Base-by-base conservation (phyloP, 1,140 invertebrate species). In the Diachasmimorpha longicaudata region DNA sequence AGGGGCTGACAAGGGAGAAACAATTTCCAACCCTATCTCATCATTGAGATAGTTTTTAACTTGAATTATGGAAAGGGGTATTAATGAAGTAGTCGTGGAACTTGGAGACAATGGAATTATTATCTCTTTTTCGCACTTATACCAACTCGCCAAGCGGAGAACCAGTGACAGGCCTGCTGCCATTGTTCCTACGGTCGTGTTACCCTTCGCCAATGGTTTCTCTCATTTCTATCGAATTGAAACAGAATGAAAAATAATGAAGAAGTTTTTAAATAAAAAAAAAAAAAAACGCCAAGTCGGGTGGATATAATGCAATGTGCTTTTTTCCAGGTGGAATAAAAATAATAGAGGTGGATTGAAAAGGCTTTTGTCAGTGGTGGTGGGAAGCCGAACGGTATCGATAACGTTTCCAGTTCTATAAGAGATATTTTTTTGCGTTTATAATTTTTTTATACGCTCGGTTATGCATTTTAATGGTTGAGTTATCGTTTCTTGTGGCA, bases 81-180 rank as follows among this genome's bases (percentile, higher is more conserved):
- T 44, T 52, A 31, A 25, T 21, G 25, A 23, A 52, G 44, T 39
- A 21, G 48, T 44, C 48, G 52, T 69, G 66, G 23, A 69, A 69
- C 44, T 74, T 52, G 23, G 69, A 71, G 69, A 76, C 74, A 76
- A 76, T 76, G 55, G 39, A 71, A 71, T 76, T 76, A 75, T 75
- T 75, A 76, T 76, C 68, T 76, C 74, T 76, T 75, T 73, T 76
- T 76, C 74, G 55, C 74, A 69, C 68, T 76, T 71, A 67, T 63
- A 76, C 42, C 23, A 70, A 25, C n/a, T 42, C 67, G 48, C 46
- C n/a, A 52, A 39, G 58, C 36, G 23, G 58, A 63, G 23, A 67
- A 52, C 39, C 21, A 13, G 36, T 75, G 74, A 66, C 74, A 66
- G 42, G 39, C 74, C 21, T 44, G 23, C 1, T 2, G 52, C 74